phyloP scores from a whole-genome alignment of 1,140 invertebrate genomes.

The Octopus bimaculoides region DNA sequence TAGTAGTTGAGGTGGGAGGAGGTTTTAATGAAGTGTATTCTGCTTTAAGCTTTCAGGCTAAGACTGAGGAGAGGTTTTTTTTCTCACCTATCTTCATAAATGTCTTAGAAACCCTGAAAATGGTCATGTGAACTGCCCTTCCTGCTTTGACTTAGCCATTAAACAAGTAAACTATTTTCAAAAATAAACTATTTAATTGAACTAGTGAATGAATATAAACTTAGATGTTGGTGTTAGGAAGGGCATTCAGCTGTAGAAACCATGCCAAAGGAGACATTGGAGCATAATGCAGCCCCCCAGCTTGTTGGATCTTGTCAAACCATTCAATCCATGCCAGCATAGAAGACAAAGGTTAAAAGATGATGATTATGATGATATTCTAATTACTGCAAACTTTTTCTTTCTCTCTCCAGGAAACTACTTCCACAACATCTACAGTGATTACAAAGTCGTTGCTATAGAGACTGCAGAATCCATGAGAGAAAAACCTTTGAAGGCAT shows the following conservation, averaged over 20 bases:
- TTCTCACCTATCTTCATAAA: no score
- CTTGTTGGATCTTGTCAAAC: not conserved
- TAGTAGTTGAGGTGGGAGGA: no score
- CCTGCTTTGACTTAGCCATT: no score
- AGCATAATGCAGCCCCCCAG: not conserved
- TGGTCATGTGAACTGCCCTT: no score
- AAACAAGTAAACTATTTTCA: no score
- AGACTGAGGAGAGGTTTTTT: no score
- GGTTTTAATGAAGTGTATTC: no score
- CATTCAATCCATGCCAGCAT: no score
- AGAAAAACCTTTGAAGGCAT: constrained; percentile 48
- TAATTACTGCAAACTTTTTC: not conserved
- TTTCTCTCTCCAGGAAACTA: constrained; percentile 41
- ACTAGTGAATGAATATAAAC: no score
- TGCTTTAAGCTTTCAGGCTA: no score
- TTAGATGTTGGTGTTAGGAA: not conserved
- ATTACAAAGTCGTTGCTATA: constrained; percentile 56
- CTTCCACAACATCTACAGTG: constrained; percentile 46
- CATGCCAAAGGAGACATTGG: not conserved
- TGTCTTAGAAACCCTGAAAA: no score
- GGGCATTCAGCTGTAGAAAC: not conserved
- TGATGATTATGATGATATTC: not conserved
- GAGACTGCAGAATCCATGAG: constrained; percentile 52
- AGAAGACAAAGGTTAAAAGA: not conserved
- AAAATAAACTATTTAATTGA: no score